These are phyloP conservation scores for Acrossocheilus wenchowensis DNA, from an alignment of 2,797 vertebrate genomes.

Conservation along the genomic window DNA sequence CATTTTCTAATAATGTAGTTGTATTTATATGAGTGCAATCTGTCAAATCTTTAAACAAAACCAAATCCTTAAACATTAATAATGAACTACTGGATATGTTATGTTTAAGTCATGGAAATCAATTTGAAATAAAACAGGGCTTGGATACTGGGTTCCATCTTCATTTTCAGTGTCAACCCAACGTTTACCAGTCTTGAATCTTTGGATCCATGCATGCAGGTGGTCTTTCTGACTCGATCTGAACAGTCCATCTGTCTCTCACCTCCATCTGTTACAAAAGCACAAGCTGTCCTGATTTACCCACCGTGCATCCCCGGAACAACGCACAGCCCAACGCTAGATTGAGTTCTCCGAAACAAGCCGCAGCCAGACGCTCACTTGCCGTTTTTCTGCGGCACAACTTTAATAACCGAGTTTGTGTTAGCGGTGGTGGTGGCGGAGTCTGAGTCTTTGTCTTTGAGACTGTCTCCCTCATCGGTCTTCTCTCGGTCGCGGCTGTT, in stretches of 20 bases:
- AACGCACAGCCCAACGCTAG: too few species aligned
- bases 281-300: neutral
- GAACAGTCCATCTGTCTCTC: too few species aligned
- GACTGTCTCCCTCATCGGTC: conserved; percentile 55
- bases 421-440: conserved; percentile 53
- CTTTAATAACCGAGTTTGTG: conserved; percentile 53
- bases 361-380: conserved; percentile 46
- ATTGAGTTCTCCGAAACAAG: too few species aligned
- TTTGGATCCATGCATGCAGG: neutral
- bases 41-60: neutral
- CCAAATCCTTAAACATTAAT: neutral
- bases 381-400: conserved; percentile 36
- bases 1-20: neutral
- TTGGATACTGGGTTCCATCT: too few species aligned
- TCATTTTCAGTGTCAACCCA: neutral
- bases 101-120: neutral
- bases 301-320: neutral
- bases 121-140: neutral
- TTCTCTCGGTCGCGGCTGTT: conserved; percentile 74
- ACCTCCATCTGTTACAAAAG: neutral
- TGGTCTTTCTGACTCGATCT: too few species aligned
- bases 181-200: neutral
- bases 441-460: conserved; percentile 67
- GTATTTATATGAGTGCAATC: neutral
- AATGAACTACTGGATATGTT: neutral